Evolutionary conservation across 2,888 invertebrate genomes (phyloP), one percentile per base, ranked within the genome.

Genomic region (Phaedon cochleariae): DNA sequence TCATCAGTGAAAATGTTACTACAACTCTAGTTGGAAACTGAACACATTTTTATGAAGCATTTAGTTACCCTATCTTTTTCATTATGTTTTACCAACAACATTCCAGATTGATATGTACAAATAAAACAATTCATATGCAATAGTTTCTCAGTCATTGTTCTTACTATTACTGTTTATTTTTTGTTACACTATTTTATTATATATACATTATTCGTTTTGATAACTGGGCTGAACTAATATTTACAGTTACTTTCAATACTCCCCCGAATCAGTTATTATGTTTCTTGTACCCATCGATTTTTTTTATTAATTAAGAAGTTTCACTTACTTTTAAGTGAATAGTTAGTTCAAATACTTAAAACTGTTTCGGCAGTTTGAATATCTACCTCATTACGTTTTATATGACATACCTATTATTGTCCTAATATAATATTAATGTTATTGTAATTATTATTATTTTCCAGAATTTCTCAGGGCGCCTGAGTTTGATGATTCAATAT

Each of bases 391-490:
- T 77, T 77, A 78, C 73, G 74, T 73, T 61, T 64, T 63, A 66
- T 54, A 59, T 68, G 65, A 66, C 59, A 58, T 71, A 65, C 41
- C 75, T 72, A 72, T 70, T 79, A 76, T 75, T 75, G 75, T 78
- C 75, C 77, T 78, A 74, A 76, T 75, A 72, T 70, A n/a, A n/a
- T 73, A 73, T 73, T 72, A 70, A 69, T 73, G 70, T 73, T 73
- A 70, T 67, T 64, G 64, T 72, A 62, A 67, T 69, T 73, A 67
- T 73, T 72, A 71, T 75, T 74, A 69, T 72, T 75, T 77, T 78
- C 72, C 77, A 72, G 72, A 76, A 74, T 79, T 76, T 79, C 81
- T 81, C 81, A 81, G 80, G 80, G 80, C 78, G 77, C 75, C 68
- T 75, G 69, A 76, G 69, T 72, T 65, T 26, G n/a, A 26, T 26